Evolutionary conservation across 2,888 invertebrate species (phyloP).

Genomic region (Meandrusa payeni): DNA sequence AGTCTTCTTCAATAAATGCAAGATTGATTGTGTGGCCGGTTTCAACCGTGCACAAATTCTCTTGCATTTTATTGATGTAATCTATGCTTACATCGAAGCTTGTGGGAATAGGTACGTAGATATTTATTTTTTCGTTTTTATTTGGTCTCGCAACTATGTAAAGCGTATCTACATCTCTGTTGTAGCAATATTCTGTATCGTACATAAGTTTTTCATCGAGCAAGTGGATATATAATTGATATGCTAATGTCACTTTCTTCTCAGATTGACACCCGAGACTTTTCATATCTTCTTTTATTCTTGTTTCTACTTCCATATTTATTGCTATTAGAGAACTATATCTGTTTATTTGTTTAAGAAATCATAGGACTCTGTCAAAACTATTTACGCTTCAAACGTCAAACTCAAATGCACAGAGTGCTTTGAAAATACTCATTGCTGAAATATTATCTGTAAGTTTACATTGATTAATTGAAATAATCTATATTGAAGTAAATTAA

Average conservation of each 20-base stretch:
- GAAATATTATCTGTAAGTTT: no score
- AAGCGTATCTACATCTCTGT: slow-evolving; percentile 62
- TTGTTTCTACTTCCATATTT: slow-evolving; percentile 62
- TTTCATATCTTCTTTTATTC: slow-evolving; percentile 68
- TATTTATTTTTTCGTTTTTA: slow-evolving; percentile 61
- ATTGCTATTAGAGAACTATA: no score
- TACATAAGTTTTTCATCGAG: slow-evolving; percentile 73
- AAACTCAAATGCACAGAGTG: no score
- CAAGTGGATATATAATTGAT: slow-evolving; percentile 63
- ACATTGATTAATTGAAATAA: no score
- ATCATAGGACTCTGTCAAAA: no score
- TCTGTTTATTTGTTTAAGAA: no score
- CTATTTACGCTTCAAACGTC: no score
- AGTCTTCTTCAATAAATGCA: slow-evolving; percentile 69
- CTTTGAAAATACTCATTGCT: no score
- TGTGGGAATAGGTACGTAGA: slow-evolving; percentile 66
- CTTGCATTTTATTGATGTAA: slow-evolving; percentile 59
- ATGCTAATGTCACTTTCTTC: slow-evolving; percentile 61
- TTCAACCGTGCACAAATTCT: slow-evolving; percentile 68
- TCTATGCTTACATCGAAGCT: slow-evolving; percentile 53
- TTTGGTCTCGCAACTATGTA: slow-evolving; percentile 66
- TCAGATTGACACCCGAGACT: slow-evolving; percentile 64
- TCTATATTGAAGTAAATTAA: no score
- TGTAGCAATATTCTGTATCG: slow-evolving; percentile 71
- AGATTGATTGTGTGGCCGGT: slow-evolving; percentile 63